Evolutionary conservation across 2,113 vertebrate genomes (phyloP), one percentile per base, ranked within the genome.

Genomic region (Setophaga coronata): DNA sequence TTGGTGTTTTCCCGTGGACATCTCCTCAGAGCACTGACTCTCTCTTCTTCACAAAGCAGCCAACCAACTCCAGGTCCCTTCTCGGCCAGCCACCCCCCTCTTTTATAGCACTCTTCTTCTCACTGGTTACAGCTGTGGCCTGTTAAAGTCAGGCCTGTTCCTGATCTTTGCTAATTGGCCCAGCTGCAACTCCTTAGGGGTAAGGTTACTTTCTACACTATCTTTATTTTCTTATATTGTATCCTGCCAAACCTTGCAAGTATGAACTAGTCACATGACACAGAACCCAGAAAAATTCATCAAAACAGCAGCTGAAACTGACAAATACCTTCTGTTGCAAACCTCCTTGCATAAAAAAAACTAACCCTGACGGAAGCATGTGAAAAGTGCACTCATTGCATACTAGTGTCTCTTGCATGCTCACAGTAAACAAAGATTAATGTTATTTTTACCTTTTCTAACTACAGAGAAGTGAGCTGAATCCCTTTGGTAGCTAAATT

Each of bases 291-390:
- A 82, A 93, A 82, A 76, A 76, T 23, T 85, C 31, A 93, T 61
- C 25, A 53, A 90, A 95, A 91, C 43, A 91, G 18, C 57, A 85
- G 31, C 40, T 91, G 78, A 89, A 85, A 85, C 43, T 91, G 78
- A 82, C 31, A 90, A 93, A 82, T 62, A 84, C 34, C 16, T 84
- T 82, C 65, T 78, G 48, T 47, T 93, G 14, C 31, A 93, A 91
- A 57, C 6, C 10, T 91, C 53, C 56, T 65, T 76, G 53, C 13
- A 82, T 88, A 89, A 91, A 91, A 91, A 40, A 36, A 43, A 23
- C 33, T 47, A 56, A 56, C 34, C 53, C 71, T 71, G 34, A 74
- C 36, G 29, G 53, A 91, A 84, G 36, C 18, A 67, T 16, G 13
- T 36, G 34, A 47, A 67, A 94, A 91, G 24, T 16, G 24, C 31